A percentile compares a stretch with the other conserved stretches of the same genome.
phyloP scores from a whole-genome alignment of 2,113 vertebrate species.

The Cynopterus brachyotis region DNA sequence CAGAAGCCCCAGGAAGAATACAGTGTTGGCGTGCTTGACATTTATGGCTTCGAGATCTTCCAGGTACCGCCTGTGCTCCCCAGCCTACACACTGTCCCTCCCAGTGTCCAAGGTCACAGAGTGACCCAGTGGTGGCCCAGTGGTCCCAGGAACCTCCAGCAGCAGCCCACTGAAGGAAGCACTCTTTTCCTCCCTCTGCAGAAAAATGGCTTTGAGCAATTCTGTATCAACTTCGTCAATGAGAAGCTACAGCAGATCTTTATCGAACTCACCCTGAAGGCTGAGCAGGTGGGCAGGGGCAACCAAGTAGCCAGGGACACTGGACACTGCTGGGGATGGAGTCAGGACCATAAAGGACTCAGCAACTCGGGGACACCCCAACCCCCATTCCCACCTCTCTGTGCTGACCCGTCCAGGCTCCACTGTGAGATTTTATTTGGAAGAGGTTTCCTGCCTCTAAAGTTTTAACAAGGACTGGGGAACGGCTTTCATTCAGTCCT shows the following conservation, averaged over 20 bases:
- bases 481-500: neutral
- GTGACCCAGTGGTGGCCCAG: neutral
- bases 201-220: constrained; percentile 99
- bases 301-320: rapidly evolving
- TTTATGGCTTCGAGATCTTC: constrained; percentile 99
- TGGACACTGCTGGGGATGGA: neutral
- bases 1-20: constrained; percentile 94
- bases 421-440: neutral
- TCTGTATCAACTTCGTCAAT: constrained; percentile 99
- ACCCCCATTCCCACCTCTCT: neutral
- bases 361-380: neutral
- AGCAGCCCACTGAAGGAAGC: neutral
- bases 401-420: neutral
- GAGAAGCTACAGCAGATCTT: constrained; percentile 99
- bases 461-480: neutral
- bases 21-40: constrained; percentile 95
- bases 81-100: neutral
- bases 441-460: neutral
- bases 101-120: neutral
- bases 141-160: neutral
- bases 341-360: rapidly evolving
- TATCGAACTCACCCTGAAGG: constrained; percentile 97
- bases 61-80: constrained; percentile 84
- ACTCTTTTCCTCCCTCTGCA: constrained; percentile 65
- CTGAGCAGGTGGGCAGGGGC: constrained; percentile 90